phyloP scores from a whole-genome alignment of 1,140 invertebrate genomes.

The Cataglyphis hispanica region DNA sequence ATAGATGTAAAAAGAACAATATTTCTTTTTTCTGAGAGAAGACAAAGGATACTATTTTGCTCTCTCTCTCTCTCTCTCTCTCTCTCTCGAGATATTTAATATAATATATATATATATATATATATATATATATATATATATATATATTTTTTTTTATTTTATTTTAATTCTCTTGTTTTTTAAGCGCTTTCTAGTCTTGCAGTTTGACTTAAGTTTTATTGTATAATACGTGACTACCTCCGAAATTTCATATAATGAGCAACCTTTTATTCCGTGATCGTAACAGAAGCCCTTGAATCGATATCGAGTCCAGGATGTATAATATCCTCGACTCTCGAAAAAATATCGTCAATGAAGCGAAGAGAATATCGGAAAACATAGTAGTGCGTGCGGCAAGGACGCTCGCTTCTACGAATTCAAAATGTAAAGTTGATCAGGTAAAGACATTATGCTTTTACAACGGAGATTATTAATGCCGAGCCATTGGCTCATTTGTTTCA shows the following conservation, averaged over 20 bases:
- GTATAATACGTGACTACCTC: neutral
- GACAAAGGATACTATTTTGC: neutral
- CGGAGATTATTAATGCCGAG: slow-evolving; percentile 45
- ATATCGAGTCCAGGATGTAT: slow-evolving; percentile 36
- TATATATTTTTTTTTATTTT: neutral
- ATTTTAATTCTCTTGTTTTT: neutral
- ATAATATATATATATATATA: neutral
- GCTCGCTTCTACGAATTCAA: slow-evolving; percentile 21
- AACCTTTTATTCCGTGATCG: slow-evolving; percentile 54
- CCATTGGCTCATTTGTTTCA: slow-evolving; percentile 14
- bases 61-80: neutral
- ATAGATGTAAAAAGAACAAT: neutral
- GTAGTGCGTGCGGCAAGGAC: slow-evolving; percentile 50
- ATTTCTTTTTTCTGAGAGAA: neutral
- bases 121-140: too few species aligned
- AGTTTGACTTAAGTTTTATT: neutral
- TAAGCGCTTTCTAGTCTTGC: neutral
- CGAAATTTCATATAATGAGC: slow-evolving; percentile 17
- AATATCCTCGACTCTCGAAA: neutral
- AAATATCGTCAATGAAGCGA: neutral
- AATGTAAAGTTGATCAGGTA: slow-evolving; percentile 54
- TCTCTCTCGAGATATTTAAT: neutral
- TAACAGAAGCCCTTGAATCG: slow-evolving; percentile 59
- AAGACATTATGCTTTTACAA: neutral
- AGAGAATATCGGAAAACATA: slow-evolving; percentile 47